These are phyloP conservation scores for Drosophila neotestacea DNA, from an alignment of 2,888 invertebrate genomes.

Conservation along the genomic window DNA sequence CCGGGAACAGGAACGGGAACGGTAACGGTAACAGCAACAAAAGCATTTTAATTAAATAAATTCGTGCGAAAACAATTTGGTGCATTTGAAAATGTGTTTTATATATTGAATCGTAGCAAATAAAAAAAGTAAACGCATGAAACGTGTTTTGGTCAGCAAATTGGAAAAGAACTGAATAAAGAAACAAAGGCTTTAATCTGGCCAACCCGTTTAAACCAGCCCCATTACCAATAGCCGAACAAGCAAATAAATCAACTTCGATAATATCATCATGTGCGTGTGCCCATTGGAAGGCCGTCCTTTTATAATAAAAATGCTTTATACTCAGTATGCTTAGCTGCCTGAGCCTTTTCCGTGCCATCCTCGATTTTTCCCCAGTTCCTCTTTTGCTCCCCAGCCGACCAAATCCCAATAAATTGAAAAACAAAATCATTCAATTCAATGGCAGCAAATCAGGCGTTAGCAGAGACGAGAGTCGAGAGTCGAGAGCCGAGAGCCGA, in stretches of 20 bases:
- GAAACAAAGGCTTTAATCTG: slow-evolving; percentile 54
- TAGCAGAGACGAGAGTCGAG: slow-evolving; percentile 42
- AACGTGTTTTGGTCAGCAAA: slow-evolving; percentile 76
- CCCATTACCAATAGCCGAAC: slow-evolving; percentile 28
- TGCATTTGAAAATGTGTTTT: slow-evolving; percentile 57
- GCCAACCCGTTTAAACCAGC: slow-evolving; percentile 25
- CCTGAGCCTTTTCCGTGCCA: slow-evolving; percentile 15
- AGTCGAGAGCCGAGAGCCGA: too few relatives aligned
- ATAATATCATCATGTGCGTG: slow-evolving; percentile 65
- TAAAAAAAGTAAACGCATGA: slow-evolving; percentile 60
- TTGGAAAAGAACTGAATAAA: slow-evolving; percentile 23
- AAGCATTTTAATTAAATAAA: slow-evolving; percentile 76
- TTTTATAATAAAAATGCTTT: slow-evolving; percentile 60
- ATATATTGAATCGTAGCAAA: slow-evolving; percentile 40
- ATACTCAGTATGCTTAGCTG: slow-evolving; percentile 43
- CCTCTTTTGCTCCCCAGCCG: slow-evolving; percentile 23
- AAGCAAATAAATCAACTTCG: slow-evolving; percentile 78
- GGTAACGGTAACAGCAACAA: slow-evolving; percentile 17
- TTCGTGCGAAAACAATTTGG: slow-evolving; percentile 73
- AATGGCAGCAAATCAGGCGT: slow-evolving; percentile 78
- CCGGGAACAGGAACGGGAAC: neutral
- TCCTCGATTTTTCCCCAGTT: slow-evolving; percentile 11
- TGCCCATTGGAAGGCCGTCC: slow-evolving; percentile 27
- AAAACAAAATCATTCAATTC: slow-evolving; percentile 82
- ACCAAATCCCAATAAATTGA: slow-evolving; percentile 80